phyloP scores from a whole-genome alignment of 64 coral and sea anemone genomes.

The Orbicella faveolata region DNA sequence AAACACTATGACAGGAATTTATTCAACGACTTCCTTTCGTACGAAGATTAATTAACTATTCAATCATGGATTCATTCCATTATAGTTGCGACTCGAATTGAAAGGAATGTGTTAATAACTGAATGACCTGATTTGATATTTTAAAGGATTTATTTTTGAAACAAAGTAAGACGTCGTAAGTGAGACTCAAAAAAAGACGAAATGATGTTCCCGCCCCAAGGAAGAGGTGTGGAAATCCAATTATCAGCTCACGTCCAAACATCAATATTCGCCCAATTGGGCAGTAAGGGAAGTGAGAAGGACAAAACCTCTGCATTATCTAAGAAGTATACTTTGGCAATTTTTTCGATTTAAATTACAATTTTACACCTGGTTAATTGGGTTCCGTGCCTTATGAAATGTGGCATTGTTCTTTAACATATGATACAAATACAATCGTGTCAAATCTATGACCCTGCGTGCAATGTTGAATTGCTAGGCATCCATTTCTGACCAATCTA shows the following conservation, averaged over 20 bases:
- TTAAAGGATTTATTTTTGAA: background rate
- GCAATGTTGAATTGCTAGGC: background rate
- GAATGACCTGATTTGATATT: background rate
- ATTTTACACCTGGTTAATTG: background rate
- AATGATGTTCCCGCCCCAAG: background rate
- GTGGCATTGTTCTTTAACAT: background rate
- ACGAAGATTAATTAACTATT: background rate
- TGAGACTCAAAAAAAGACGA: background rate
- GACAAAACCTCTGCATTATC: background rate
- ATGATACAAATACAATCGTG: background rate
- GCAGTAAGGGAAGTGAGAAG: background rate
- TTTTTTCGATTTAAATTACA: background rate
- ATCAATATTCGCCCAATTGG: conserved; percentile 1
- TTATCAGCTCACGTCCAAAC: background rate
- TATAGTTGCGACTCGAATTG: conserved; percentile 5
- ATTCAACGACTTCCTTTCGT: conserved; percentile 24
- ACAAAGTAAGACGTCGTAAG: background rate
- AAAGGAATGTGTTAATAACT: background rate
- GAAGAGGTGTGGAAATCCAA: conserved; percentile 15
- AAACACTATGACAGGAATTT: conserved; percentile 8
- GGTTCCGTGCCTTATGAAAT: background rate
- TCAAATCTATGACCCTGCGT: background rate
- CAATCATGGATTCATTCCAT: background rate
- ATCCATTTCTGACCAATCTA: background rate
- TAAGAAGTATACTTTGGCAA: background rate